Percentiles rank a stretch among this genome's conserved stretches.
Evolutionary conservation across 2,797 vertebrate species (phyloP).

Genomic region (Leucoraja ocellata): DNA sequence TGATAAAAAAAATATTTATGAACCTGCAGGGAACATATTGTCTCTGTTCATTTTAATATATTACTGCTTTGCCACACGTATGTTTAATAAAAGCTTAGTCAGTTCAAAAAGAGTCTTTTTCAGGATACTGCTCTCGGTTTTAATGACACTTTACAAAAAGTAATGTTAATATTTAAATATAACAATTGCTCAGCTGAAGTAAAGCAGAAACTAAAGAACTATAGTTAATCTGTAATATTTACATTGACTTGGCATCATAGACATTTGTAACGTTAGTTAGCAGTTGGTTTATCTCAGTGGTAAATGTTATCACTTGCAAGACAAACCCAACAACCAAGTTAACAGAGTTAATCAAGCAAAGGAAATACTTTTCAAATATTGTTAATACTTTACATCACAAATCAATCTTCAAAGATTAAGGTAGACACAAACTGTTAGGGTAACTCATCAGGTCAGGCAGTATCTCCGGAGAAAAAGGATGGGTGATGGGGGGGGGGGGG

Average conservation of each 20-base stretch:
- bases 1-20: constrained; percentile 25
- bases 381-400: not conserved
- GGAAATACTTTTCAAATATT: not conserved
- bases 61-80: not conserved
- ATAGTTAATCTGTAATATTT: not conserved
- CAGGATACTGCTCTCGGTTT: not conserved
- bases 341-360: not conserved
- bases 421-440: too few relatives aligned
- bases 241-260: not conserved
- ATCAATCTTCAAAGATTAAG: not conserved
- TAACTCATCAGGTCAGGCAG: too few relatives aligned
- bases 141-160: constrained; percentile 6
- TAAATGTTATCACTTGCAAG: not conserved
- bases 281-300: not conserved
- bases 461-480: too few relatives aligned
- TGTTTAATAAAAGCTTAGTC: not conserved
- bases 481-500: too few relatives aligned
- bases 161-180: constrained; percentile 18
- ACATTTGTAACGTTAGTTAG: not conserved
- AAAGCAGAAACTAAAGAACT: constrained; percentile 12
- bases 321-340: not conserved
- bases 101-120: not conserved
- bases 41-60: not conserved
- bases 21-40: constrained; percentile 1
- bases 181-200: constrained; percentile 1